Evolutionary conservation across 1,140 invertebrate genomes (phyloP), one percentile per base, ranked within the genome.

Genomic region (Rhopalosiphum maidis): DNA sequence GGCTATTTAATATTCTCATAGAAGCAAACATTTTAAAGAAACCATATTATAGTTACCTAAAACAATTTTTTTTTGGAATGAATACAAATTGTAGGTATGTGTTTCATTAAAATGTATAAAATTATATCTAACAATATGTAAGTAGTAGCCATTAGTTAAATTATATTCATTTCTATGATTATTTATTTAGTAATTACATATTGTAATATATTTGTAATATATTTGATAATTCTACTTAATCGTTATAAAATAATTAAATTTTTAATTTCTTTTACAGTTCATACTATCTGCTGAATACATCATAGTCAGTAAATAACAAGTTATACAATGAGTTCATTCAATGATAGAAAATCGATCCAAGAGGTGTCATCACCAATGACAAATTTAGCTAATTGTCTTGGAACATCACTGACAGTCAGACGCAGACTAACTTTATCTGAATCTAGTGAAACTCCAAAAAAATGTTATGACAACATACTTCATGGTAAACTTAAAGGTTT

Each of bases 371-470:
- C 91, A 51, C 91, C 91, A 22, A 93, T 93, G 82, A 86, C 82
- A 83, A 86, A 93, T 55, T 93, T 93, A 85, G 91, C 91, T 15
- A 93, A 93, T 55, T 85, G 43, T 93, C 77, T 93, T 30, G 91
- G 91, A 55, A 55, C 82, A 41, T 37, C 91, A 55, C 35, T 93
- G 22, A 55, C 91, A 86, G 91, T 93, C 25, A 93, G 91, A 93
- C 91, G 91, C 5, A 93, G 6, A 43, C 48, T 93, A 3, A 93
- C 91, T n/a, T 41, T 93, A n/a, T 93, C 91, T 41, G 91, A 93
- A 55, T 43, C 91, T 6, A 86, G 91, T 86, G 91, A 93, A 41
- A 93, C 91, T n/a, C 91, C 91, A 55, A 86, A 86, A 83, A 93
- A 93, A 93, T 86, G 82, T 51, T 93, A 54, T 55, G 91, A 85